Evolutionary conservation across 1,140 invertebrate species (phyloP).

Genomic region (Macrocentrus cingulum): DNA sequence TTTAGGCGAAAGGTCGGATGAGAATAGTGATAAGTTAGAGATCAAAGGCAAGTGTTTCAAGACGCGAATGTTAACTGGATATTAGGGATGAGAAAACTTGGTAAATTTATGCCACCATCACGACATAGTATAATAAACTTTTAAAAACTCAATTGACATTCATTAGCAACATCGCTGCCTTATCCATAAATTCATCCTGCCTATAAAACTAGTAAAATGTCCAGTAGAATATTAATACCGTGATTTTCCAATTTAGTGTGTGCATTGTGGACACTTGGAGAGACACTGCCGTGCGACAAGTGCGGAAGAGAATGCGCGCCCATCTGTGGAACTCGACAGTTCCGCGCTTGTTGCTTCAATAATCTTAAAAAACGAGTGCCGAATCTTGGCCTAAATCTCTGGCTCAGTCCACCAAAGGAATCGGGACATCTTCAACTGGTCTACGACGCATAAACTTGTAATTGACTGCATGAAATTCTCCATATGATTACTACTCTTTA

Average conservation of each 20-base stretch:
- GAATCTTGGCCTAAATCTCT: conserved; percentile 32
- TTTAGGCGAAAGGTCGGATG: too few relatives aligned
- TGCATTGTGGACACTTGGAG: conserved; percentile 41
- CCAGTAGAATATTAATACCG: not conserved
- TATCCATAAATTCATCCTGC: conserved; percentile 40
- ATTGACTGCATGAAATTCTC: not conserved
- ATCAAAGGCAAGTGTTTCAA: too few relatives aligned
- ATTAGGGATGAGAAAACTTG: conserved; percentile 15
- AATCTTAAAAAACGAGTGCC: conserved; percentile 58
- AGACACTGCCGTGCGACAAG: conserved; percentile 58
- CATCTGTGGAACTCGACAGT: conserved; percentile 63
- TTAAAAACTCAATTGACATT: conserved; percentile 44
- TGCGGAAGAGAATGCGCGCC: conserved; percentile 63
- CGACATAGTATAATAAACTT: conserved; percentile 30
- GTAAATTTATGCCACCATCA: conserved; percentile 29
- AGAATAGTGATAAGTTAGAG: too few relatives aligned
- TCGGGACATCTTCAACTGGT: conserved; percentile 26
- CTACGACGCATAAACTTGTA: conserved; percentile 30
- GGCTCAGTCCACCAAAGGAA: conserved; percentile 33
- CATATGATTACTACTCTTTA: too few relatives aligned
- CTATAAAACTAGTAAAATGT: too few relatives aligned
- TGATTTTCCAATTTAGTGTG: conserved; percentile 32
- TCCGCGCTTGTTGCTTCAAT: conserved; percentile 66
- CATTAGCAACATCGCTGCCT: conserved; percentile 27
- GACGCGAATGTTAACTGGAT: too few relatives aligned